Evolutionary conservation across 2,113 vertebrate genomes (phyloP), one percentile per base, ranked within the genome.

Genomic region (Ochotona princeps): DNA sequence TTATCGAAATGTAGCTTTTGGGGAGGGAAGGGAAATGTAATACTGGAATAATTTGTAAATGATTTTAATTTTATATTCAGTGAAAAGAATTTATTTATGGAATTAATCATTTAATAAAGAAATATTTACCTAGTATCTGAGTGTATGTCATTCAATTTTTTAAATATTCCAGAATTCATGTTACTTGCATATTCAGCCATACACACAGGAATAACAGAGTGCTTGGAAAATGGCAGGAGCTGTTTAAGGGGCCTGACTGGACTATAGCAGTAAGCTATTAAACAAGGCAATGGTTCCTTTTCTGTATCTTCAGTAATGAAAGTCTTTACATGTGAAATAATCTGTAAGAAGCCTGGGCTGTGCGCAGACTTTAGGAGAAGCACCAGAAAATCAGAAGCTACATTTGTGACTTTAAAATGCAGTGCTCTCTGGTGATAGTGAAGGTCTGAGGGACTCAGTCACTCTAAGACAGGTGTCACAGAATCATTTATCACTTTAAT

Each of bases 11-110:
- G 99, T 99, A 99, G 99, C 98, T 99, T 98, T 99, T 97, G 98
- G 98, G 97, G 98, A 97, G 98, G 98, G 98, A 98, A 95, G 98
- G 97, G 98, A 98, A 98, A 98, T 98, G 98, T 99, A 98, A 99
- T 99, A 99, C 99, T 99, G 99, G 99, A 99, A 99, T 99, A 99
- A 99, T 99, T 99, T 99, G 99, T 99, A 99, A 99, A 99, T 99
- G 98, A 99, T 99, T 99, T 98, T 99, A 99, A 99, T 99, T 99
- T 99, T 99, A 99, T 99, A 99, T 99, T 99, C 99, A 98, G 98
- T 98, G 98, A 99, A 98, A 98, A 98, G 97, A 98, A 99, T 99
- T 99, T 99, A 99, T 99, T 99, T 99, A 99, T 99, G 98, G 98
- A 99, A 99, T 98, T 98, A 98, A 98, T 98, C 98, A 98, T 98